Evolutionary conservation across 2,113 vertebrate species (phyloP).

Genomic region (Phoenicopterus ruber): DNA sequence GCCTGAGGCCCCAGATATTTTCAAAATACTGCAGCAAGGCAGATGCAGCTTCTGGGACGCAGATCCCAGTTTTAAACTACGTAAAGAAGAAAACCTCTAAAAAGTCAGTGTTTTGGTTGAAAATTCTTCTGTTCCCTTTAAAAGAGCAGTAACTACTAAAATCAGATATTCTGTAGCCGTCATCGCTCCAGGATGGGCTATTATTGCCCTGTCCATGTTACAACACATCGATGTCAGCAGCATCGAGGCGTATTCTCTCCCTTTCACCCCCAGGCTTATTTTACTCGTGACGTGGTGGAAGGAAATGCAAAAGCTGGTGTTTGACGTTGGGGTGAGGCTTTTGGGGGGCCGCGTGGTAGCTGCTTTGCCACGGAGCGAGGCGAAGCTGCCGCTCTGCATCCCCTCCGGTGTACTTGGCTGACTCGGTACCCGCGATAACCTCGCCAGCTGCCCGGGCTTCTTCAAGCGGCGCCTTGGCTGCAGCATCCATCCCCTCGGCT

Average conservation of each 20-base stretch:
- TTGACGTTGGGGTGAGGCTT: neutral
- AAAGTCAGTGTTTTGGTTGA: neutral
- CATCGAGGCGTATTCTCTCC: neutral
- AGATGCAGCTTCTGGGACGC: neutral
- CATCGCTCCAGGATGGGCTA: neutral
- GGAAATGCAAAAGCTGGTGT: neutral
- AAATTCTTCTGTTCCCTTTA: neutral
- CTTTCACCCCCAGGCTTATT: neutral
- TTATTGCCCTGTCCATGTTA: neutral
- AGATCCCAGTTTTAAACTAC: neutral
- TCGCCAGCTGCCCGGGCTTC: neutral
- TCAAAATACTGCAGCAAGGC: neutral
- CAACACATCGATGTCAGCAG: neutral
- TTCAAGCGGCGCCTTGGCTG: neutral
- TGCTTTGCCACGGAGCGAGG: neutral
- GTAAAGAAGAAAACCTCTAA: neutral
- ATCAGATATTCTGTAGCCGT: neutral
- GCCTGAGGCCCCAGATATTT: neutral
- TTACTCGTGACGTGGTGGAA: neutral
- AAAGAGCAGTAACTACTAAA: neutral
- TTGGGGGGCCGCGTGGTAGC: rapidly evolving
- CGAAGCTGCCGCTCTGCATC: neutral
- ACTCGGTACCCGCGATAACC: neutral
- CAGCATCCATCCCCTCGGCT: neutral
- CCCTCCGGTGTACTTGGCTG: neutral